Conservation (phyloP, 2,113 vertebrate genomes). For the Okapia johnstoni region DNA sequence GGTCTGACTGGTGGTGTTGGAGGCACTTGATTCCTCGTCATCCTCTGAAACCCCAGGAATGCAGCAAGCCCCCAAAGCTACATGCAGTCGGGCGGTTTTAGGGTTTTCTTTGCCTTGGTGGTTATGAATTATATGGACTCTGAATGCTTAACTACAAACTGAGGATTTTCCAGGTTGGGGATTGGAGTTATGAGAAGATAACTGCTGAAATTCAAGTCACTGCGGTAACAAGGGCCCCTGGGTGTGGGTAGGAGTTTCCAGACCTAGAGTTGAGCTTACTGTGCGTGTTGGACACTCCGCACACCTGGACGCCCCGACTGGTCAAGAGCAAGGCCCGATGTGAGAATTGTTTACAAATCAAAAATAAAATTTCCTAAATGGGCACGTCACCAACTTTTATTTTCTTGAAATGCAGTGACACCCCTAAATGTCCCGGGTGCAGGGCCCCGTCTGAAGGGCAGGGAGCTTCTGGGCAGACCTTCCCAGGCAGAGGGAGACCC, state of each 20-base stretch:
- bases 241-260: conserved; percentile 22
- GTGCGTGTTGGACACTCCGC: not conserved
- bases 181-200: conserved; percentile 64
- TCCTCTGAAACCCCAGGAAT: conserved; percentile 68
- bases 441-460: not conserved
- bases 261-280: not conserved
- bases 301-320: not conserved
- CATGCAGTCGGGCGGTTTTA: conserved; percentile 54
- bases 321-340: conserved; percentile 11
- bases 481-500: accelerated
- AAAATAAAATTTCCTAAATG: not conserved
- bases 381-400: not conserved
- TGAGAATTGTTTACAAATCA: conserved; percentile 50
- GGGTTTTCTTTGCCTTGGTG: conserved; percentile 58
- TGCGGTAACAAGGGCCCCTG: conserved; percentile 39
- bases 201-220: conserved; percentile 55
- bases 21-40: conserved; percentile 65
- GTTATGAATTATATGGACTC: conserved; percentile 69
- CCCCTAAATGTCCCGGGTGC: not conserved
- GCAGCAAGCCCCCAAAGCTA: conserved; percentile 54
- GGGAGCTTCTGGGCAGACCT: not conserved
- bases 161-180: conserved; percentile 77
- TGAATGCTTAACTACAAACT: conserved; percentile 70
- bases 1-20: conserved; percentile 57
- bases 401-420: not conserved